A percentile compares a stretch with the other conserved stretches of the same genome.
phyloP scores from a whole-genome alignment of 2,113 vertebrate species.

The Mobula birostris region DNA sequence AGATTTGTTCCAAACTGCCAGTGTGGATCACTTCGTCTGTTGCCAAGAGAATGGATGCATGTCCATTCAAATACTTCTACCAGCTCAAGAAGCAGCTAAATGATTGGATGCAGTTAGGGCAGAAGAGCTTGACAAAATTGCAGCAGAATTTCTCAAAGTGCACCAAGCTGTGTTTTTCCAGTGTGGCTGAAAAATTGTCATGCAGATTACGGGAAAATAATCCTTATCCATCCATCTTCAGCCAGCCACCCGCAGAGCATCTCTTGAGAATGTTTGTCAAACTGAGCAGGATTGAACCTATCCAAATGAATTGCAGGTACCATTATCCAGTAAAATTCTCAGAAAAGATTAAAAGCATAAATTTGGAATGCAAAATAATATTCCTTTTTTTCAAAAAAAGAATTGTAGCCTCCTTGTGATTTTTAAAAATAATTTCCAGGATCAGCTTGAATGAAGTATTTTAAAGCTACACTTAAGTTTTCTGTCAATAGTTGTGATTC shows the following conservation, averaged over 20 bases:
- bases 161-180: too few relatives aligned
- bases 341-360: background rate
- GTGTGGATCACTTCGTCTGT: background rate
- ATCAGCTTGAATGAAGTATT: background rate
- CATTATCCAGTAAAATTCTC: background rate
- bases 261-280: background rate
- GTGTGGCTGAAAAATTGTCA: background rate
- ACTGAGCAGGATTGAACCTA: background rate
- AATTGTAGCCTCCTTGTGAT: conserved; percentile 29
- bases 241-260: background rate
- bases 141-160: too few relatives aligned
- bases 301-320: background rate
- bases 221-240: background rate
- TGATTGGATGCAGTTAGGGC: too few relatives aligned
- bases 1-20: background rate
- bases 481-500: background rate
- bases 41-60: background rate
- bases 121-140: too few relatives aligned
- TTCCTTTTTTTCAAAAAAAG: conserved; percentile 34
- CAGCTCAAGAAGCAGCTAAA: background rate
- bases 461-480: background rate
- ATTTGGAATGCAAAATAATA: background rate
- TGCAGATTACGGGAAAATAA: background rate
- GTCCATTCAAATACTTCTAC: background rate
- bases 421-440: conserved; percentile 1